phyloP scores from a whole-genome alignment of 2,888 invertebrate genomes.

The Caenorhabditis parvicauda region DNA sequence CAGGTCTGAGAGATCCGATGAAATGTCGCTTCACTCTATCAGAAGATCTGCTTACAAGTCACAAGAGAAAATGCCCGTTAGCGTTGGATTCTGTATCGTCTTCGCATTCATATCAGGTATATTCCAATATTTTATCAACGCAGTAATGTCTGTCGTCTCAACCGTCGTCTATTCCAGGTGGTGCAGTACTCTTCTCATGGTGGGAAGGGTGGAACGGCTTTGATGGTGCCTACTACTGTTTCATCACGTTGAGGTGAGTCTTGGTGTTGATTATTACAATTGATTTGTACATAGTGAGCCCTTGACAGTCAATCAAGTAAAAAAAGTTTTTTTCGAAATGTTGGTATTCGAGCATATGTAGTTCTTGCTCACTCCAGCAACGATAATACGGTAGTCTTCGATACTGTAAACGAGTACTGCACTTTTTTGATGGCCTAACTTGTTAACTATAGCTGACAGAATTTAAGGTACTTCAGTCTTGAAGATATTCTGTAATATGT shows the following conservation, averaged over 20 bases:
- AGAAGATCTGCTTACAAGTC: slow-evolving; percentile 31
- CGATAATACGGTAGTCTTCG: not conserved
- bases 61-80: slow-evolving; percentile 69
- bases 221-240: slow-evolving; percentile 71
- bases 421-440: no score
- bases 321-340: no score
- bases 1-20: slow-evolving; percentile 54
- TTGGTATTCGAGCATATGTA: no score
- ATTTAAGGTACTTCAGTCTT: no score
- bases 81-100: slow-evolving; percentile 86
- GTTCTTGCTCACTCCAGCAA: no score
- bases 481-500: no score
- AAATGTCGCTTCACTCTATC: slow-evolving; percentile 56
- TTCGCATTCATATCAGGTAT: slow-evolving; percentile 80
- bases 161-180: slow-evolving; percentile 68
- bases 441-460: no score
- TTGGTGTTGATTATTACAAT: not conserved
- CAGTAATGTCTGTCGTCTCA: not conserved
- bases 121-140: not conserved
- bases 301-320: no score
- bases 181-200: slow-evolving; percentile 84
- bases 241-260: slow-evolving; percentile 54
- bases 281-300: not conserved
- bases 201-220: slow-evolving; percentile 91
- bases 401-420: no score